A percentile compares a stretch with the other conserved stretches of the same genome.
Conservation (phyloP, 92 coral and sea anemone genomes). For the Umimayanthus chanpuru region DNA sequence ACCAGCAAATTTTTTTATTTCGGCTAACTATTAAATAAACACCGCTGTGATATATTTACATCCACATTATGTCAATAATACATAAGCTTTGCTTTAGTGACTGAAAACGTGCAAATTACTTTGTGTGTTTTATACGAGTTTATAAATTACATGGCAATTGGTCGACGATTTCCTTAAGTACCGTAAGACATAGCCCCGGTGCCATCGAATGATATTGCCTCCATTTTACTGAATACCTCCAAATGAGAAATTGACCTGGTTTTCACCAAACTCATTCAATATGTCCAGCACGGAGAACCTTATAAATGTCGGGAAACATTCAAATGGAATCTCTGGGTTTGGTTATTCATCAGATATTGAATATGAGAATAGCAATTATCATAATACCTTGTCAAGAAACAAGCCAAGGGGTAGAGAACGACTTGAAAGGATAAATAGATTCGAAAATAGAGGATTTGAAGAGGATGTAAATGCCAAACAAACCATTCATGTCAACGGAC, state of each 20-base stretch:
- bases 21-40: conserved; percentile 23
- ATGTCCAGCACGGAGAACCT: conserved; percentile 65
- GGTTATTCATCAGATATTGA: conserved; percentile 38
- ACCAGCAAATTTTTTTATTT: conserved; percentile 25
- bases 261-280: background rate
- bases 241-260: background rate
- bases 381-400: background rate
- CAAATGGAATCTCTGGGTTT: conserved; percentile 20
- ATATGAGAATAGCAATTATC: background rate
- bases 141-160: background rate
- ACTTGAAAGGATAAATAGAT: conserved; percentile 31
- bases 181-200: background rate
- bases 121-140: conserved; percentile 15
- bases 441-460: conserved; percentile 57
- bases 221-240: background rate
- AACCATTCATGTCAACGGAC: background rate
- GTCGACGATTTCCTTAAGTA: background rate
- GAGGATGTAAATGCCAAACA: background rate
- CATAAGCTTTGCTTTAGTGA: conserved; percentile 8
- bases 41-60: background rate
- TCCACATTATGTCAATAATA: conserved; percentile 24
- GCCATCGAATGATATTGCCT: background rate
- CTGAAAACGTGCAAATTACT: background rate
- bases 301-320: conserved; percentile 14
- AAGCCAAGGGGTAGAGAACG: background rate